These are phyloP conservation scores for Xanthia icteritia DNA, from an alignment of 2,888 invertebrate species.

Conservation along the genomic window DNA sequence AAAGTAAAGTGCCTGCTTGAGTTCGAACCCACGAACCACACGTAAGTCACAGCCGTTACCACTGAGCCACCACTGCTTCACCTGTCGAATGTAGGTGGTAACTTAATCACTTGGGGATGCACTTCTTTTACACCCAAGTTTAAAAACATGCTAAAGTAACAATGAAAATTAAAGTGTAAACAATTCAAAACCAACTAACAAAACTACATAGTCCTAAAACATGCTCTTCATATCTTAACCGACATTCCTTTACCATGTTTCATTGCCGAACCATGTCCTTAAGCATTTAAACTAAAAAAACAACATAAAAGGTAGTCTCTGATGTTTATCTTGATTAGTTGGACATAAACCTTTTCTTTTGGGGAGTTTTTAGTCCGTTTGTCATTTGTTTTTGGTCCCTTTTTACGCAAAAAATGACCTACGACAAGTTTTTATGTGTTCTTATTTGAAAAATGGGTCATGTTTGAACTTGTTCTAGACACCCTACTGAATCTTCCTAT, in stretches of 20 bases:
- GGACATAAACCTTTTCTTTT: slow-evolving; percentile 57
- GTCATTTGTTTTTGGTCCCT: slow-evolving; percentile 51
- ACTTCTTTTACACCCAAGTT: background rate
- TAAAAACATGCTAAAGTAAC: background rate
- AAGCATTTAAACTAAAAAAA: slow-evolving; percentile 51
- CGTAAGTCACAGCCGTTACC: no score
- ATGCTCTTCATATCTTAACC: slow-evolving; percentile 16
- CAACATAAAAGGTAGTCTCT: slow-evolving; percentile 46
- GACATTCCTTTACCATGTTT: slow-evolving; percentile 51
- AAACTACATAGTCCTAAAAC: background rate
- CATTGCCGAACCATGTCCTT: slow-evolving; percentile 25
- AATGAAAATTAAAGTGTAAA: background rate
- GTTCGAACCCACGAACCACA: no score
- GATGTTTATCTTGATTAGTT: slow-evolving; percentile 58
- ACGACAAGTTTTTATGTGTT: background rate
- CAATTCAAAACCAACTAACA: slow-evolving; percentile 17
- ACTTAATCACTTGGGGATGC: background rate
- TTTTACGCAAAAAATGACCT: slow-evolving; percentile 50
- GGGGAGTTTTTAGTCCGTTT: slow-evolving; percentile 32
- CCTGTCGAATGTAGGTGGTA: background rate
- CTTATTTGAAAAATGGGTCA: background rate
- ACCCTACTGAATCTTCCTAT: background rate
- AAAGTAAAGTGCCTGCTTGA: no score
- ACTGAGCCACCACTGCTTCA: no score
- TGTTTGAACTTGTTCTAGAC: slow-evolving; percentile 33